These are phyloP conservation scores for Menidia menidia DNA, from an alignment of 2,797 vertebrate species.

Conservation along the genomic window DNA sequence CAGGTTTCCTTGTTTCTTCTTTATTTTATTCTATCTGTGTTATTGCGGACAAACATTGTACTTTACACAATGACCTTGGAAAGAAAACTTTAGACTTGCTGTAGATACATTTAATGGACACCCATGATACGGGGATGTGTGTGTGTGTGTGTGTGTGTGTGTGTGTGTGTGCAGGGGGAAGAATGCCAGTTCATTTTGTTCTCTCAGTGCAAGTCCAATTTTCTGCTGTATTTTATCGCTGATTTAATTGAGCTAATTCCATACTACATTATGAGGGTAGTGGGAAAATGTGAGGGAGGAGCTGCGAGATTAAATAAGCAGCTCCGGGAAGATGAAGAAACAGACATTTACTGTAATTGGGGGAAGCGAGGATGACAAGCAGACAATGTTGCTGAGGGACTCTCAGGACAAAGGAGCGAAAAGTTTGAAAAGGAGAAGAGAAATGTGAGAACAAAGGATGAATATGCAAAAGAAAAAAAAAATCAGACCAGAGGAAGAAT, in stretches of 20 bases:
- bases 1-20: neutral
- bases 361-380: neutral
- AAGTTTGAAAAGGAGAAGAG: constrained; percentile 5
- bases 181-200: constrained; percentile 52
- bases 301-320: constrained; percentile 26
- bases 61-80: no score
- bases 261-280: constrained; percentile 54
- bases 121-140: constrained; percentile 9
- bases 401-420: constrained; percentile 15
- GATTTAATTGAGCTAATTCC: constrained; percentile 66
- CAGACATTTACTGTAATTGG: constrained; percentile 7
- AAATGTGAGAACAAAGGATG: constrained; percentile 16
- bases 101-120: constrained; percentile 14
- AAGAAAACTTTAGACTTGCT: neutral
- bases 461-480: constrained; percentile 47
- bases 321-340: constrained; percentile 29
- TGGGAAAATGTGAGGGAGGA: constrained; percentile 24
- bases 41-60: no score
- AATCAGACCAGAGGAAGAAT: constrained; percentile 24
- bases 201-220: constrained; percentile 53
- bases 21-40: no score
- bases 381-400: constrained; percentile 16
- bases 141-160: neutral
- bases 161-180: neutral
- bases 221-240: constrained; percentile 58